Percentiles rank a stretch among this genome's conserved stretches.
These are phyloP conservation scores for Botia almorhae DNA, from an alignment of 2,797 vertebrate genomes.

Conservation along the genomic window DNA sequence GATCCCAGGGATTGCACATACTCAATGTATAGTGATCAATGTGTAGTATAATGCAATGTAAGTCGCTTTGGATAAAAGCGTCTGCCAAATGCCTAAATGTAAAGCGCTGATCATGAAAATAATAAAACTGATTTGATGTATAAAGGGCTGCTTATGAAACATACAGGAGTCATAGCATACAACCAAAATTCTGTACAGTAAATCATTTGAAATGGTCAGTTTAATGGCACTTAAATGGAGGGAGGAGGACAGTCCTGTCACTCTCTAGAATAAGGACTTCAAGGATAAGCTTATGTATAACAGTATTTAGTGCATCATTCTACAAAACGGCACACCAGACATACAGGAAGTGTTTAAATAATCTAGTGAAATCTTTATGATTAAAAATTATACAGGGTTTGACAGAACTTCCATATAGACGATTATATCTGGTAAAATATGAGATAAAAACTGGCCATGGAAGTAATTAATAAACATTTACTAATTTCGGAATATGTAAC, in stretches of 20 bases:
- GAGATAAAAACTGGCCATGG: background rate
- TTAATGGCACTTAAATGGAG: slow-evolving; percentile 16
- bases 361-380: background rate
- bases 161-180: background rate
- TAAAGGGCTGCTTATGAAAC: slow-evolving; percentile 12
- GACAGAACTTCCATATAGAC: background rate
- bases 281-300: background rate
- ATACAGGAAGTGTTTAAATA: background rate
- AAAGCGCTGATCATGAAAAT: slow-evolving; percentile 1
- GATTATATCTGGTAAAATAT: background rate
- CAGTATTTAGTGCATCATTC: background rate
- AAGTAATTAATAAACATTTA: too few relatives aligned
- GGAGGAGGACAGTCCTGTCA: background rate
- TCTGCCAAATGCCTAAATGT: too few relatives aligned
- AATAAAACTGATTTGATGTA: slow-evolving; percentile 24
- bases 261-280: slow-evolving; percentile 2
- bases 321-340: background rate
- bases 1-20: too few relatives aligned
- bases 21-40: too few relatives aligned
- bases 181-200: background rate
- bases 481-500: background rate
- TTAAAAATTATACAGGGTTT: background rate
- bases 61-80: too few relatives aligned
- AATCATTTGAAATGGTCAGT: slow-evolving; percentile 17
- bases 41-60: too few relatives aligned